Evolutionary conservation across 35 echinoderm and acorn worm species (phyloP), one percentile per base, ranked within the genome.

Genomic region (Acanthaster planci): DNA sequence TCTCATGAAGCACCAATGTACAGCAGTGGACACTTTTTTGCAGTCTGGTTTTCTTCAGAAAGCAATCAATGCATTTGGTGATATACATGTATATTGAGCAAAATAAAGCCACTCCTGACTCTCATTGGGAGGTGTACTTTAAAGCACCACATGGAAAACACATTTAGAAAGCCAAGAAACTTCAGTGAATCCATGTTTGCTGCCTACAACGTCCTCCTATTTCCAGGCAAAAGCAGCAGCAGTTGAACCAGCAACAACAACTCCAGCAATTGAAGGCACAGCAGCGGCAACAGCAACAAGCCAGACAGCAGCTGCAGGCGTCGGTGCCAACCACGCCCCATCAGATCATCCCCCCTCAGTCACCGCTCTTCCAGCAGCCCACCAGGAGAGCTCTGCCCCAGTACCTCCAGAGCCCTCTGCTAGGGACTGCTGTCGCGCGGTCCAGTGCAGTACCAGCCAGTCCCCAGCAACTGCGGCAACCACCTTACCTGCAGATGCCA

Each of bases 401-500:
- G 64, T 72, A 72, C 34, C 14, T 72, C 64, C 64, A 72, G 64
- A 72, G 64, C 23, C 64, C 64, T 31, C 18, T 72, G 26, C 1
- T 72, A 27, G 23, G 64, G 34, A 19, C 23, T 21, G 64, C 64
- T 26, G 26, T 26, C 30, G 19, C 56, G 19, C 56, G 56, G 19
- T 59, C 56, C 19, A 59, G 19, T n/a, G 64, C 64, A 29, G 42
- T 47, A 6, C 26, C 64, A 72, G 64, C n/a, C 23, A 72, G 64
- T 26, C 64, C 29, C 4, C 56, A 59, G 56, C 56, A 59, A 9
- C 64, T 22, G 27, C 64, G 64, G 7, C 29, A 8, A 31, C 64
- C 64, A 29, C 64, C 64, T 72, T 72, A 72, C 64, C 23, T 72
- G 64, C 64, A 72, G 64, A 72, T 72, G 64, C 64, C 64, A 29